Evolutionary conservation across 2,797 vertebrate species (phyloP).

Genomic region (Oceanodroma leucorhoa): DNA sequence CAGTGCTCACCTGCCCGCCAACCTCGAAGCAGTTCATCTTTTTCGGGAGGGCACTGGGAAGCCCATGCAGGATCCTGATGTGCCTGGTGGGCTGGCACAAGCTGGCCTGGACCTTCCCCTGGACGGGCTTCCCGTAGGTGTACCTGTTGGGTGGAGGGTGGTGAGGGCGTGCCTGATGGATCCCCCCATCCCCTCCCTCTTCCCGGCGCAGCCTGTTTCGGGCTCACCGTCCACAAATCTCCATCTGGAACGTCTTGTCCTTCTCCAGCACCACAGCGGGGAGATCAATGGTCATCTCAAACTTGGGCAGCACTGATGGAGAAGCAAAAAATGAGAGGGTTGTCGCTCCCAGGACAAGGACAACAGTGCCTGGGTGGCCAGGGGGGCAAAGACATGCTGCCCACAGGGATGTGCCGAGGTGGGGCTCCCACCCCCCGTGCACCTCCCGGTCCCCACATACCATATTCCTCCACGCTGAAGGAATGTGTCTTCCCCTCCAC

Average conservation of each 20-base stretch:
- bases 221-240: slow-evolving; percentile 33
- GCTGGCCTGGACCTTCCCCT: not conserved
- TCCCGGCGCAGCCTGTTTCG: not conserved
- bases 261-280: not conserved
- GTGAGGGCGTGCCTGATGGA: not conserved
- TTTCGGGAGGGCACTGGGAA: accelerated
- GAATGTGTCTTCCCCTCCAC: not conserved
- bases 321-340: not conserved
- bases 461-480: slow-evolving; percentile 9
- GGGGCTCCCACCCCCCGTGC: not conserved
- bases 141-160: not conserved
- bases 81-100: not conserved
- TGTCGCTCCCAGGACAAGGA: not conserved
- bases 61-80: accelerated
- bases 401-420: not conserved
- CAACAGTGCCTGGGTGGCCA: not conserved
- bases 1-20: slow-evolving; percentile 31
- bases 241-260: not conserved
- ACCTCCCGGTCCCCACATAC: not conserved
- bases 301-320: slow-evolving; percentile 40
- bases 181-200: not conserved
- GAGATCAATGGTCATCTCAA: not conserved
- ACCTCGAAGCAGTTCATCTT: not conserved
- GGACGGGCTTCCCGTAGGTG: slow-evolving; percentile 42
- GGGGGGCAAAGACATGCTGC: not conserved